These are phyloP conservation scores for Syrrhaptes paradoxus DNA, from an alignment of 2,113 vertebrate genomes.

Conservation along the genomic window DNA sequence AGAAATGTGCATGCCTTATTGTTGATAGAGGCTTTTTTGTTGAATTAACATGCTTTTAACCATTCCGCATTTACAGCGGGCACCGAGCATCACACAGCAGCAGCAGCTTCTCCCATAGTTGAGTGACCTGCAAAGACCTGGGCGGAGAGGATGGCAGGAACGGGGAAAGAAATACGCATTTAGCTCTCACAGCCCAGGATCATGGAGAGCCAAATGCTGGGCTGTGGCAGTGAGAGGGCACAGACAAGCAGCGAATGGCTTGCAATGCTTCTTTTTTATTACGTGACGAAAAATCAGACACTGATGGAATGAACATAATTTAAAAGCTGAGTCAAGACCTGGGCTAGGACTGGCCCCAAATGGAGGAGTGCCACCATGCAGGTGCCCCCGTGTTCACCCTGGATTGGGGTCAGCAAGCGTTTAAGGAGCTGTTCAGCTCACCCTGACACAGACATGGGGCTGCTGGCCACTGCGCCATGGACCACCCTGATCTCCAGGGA, in stretches of 20 bases:
- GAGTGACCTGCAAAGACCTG: background rate
- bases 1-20: background rate
- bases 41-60: background rate
- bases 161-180: background rate
- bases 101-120: background rate
- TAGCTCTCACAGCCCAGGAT: background rate
- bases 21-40: background rate
- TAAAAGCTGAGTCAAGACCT: background rate
- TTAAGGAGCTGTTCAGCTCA: background rate
- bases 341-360: background rate
- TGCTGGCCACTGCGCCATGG: background rate
- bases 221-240: background rate
- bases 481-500: background rate
- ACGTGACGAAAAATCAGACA: background rate
- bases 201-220: background rate
- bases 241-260: background rate
- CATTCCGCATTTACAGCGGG: background rate
- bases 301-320: background rate
- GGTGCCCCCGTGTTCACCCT: background rate
- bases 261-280: background rate
- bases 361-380: background rate
- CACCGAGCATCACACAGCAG: background rate
- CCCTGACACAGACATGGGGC: background rate
- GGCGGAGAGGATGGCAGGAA: background rate
- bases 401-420: background rate